These are phyloP conservation scores for Sitobion miscanthi DNA, from an alignment of 1,140 invertebrate species.

Conservation along the genomic window DNA sequence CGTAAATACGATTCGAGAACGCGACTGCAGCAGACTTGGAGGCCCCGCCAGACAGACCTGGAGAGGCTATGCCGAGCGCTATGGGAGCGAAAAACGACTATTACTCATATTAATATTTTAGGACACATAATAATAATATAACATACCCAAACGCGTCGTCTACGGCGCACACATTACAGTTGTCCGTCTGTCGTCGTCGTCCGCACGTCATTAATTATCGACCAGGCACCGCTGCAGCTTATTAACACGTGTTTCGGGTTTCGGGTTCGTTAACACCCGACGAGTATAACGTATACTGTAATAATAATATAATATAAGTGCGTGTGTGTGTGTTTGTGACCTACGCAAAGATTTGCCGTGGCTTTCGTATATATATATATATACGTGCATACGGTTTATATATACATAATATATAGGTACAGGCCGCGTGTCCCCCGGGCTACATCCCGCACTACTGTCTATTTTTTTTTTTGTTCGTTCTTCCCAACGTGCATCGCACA, in stretches of 20 bases:
- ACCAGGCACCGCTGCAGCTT: not conserved
- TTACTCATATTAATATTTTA: slow-evolving; percentile 21
- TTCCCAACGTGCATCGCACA: not conserved
- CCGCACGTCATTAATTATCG: slow-evolving; percentile 47
- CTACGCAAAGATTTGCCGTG: slow-evolving; percentile 47
- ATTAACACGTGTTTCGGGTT: slow-evolving; percentile 45
- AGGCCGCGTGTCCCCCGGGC: too few species aligned
- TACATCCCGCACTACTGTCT: not conserved
- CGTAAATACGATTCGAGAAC: not conserved
- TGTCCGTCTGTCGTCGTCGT: slow-evolving; percentile 42
- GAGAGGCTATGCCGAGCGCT: not conserved
- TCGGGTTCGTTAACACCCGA: slow-evolving; percentile 45
- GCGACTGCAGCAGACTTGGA: not conserved
- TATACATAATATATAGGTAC: not conserved
- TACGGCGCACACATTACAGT: not conserved
- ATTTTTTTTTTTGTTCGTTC: not conserved
- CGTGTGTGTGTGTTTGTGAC: not conserved
- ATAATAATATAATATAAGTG: not conserved
- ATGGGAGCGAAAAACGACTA: not conserved
- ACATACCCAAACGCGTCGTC: not conserved
- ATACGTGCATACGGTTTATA: too few species aligned
- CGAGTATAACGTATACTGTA: not conserved
- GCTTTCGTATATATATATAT: not conserved
- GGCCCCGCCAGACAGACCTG: not conserved
- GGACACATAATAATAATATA: not conserved